These are phyloP conservation scores for Barnardius zonarius DNA, from an alignment of 2,113 vertebrate species.

Conservation along the genomic window DNA sequence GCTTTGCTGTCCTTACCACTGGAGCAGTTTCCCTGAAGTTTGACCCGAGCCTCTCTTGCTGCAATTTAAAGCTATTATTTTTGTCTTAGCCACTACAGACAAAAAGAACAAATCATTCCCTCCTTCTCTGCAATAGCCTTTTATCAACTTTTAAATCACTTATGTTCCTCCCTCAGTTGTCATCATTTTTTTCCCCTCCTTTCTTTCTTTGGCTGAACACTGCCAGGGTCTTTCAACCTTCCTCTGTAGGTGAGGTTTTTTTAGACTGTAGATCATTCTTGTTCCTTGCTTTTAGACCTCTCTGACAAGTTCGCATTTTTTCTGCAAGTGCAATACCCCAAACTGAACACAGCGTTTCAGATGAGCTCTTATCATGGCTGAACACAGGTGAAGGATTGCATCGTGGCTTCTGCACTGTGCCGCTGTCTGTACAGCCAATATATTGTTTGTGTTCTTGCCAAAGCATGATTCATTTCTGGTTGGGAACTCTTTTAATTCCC, in stretches of 20 bases:
- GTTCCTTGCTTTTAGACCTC: slow-evolving; percentile 8
- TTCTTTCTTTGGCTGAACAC: neutral
- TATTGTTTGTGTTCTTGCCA: neutral
- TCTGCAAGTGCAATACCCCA: neutral
- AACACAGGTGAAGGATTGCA: neutral
- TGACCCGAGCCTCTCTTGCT: slow-evolving; percentile 30
- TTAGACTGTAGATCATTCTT: slow-evolving; percentile 16
- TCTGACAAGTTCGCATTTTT: neutral
- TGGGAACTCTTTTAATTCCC: neutral
- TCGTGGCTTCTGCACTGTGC: neutral
- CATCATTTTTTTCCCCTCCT: neutral
- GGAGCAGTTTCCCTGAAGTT: slow-evolving; percentile 1
- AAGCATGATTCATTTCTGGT: neutral
- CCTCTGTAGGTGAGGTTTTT: neutral
- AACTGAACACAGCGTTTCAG: neutral
- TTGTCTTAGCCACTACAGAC: slow-evolving; percentile 41
- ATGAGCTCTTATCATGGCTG: neutral
- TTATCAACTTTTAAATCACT: slow-evolving; percentile 64
- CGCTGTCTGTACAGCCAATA: neutral
- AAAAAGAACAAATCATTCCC: slow-evolving; percentile 61
- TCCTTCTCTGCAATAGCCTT: slow-evolving; percentile 41
- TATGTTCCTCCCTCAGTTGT: slow-evolving; percentile 10
- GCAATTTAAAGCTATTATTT: slow-evolving; percentile 59
- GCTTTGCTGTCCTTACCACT: neutral
- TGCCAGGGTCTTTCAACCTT: slow-evolving; percentile 15